Conservation (phyloP, 35 echinoderm and acorn worm genomes). For the Diadema setosum region DNA sequence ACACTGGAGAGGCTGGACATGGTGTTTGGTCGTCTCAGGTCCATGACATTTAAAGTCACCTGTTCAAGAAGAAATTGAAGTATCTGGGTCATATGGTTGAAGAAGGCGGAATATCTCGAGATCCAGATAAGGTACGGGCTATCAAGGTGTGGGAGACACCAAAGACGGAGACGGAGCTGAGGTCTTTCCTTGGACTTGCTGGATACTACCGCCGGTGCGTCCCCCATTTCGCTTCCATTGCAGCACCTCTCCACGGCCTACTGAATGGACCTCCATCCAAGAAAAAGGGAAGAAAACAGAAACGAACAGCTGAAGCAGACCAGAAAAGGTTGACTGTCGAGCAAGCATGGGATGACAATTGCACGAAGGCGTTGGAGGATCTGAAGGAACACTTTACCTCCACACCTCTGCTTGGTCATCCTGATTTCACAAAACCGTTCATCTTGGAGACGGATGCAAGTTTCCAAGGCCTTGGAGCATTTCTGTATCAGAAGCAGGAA, state of each 20-base stretch:
- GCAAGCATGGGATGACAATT: slow-evolving; percentile 22
- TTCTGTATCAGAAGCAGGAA: slow-evolving; percentile 46
- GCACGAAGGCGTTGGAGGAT: slow-evolving; percentile 20
- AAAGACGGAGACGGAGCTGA: not conserved
- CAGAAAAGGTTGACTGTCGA: not conserved
- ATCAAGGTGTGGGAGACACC: slow-evolving; percentile 37
- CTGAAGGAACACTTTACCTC: slow-evolving; percentile 32
- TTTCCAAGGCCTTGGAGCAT: slow-evolving; percentile 36
- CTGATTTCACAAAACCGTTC: slow-evolving; percentile 55
- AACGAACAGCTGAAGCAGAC: not conserved
- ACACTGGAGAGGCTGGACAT: slow-evolving; percentile 33
- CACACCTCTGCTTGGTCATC: slow-evolving; percentile 46
- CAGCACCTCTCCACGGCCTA: slow-evolving; percentile 42
- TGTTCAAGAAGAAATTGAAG: not conserved
- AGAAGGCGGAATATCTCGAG: slow-evolving; percentile 15
- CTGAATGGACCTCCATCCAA: not conserved
- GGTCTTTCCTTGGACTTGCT: slow-evolving; percentile 45
- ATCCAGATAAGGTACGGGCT: slow-evolving; percentile 36
- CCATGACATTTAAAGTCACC: not conserved
- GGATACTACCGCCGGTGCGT: slow-evolving; percentile 53
- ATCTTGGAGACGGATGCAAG: slow-evolving; percentile 72
- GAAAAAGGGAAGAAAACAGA: not conserved
- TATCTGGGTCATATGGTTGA: slow-evolving; percentile 35
- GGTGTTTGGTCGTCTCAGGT: not conserved
- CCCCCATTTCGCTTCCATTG: slow-evolving; percentile 23